A percentile compares a stretch with the other conserved stretches of the same genome.
These are phyloP conservation scores for Kradibia gibbosae DNA, from an alignment of 1,140 invertebrate genomes.

Conservation along the genomic window DNA sequence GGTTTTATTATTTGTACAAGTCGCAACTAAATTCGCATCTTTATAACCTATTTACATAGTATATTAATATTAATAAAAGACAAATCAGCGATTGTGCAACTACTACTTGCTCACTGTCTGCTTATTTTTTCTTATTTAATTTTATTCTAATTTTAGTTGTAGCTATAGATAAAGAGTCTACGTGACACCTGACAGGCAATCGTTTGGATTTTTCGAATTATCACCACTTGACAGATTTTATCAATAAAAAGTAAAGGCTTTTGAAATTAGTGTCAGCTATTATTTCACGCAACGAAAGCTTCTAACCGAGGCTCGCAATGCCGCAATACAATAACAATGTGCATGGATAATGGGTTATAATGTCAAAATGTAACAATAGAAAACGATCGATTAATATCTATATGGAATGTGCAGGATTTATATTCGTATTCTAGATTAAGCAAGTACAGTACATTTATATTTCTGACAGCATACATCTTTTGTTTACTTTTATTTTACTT, in stretches of 20 bases:
- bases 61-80: not conserved
- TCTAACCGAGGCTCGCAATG: slow-evolving; percentile 14
- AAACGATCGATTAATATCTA: not conserved
- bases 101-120: not conserved
- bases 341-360: not conserved
- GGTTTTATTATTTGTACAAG: slow-evolving; percentile 3
- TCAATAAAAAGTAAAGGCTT: not conserved
- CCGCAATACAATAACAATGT: too few species aligned
- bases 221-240: slow-evolving; percentile 1
- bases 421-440: slow-evolving; percentile 17
- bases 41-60: not conserved
- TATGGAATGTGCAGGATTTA: slow-evolving; percentile 12
- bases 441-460: not conserved
- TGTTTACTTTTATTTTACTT: not conserved
- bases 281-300: slow-evolving; percentile 12
- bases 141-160: not conserved
- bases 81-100: not conserved
- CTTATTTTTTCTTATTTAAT: not conserved
- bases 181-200: not conserved
- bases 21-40: not conserved
- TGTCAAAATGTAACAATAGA: not conserved
- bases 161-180: not conserved
- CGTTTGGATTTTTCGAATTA: not conserved
- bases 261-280: not conserved
- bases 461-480: too few species aligned